These are phyloP conservation scores for Ophiothrix spiculata DNA, from an alignment of 35 echinoderm and acorn worm genomes.

Conservation along the genomic window DNA sequence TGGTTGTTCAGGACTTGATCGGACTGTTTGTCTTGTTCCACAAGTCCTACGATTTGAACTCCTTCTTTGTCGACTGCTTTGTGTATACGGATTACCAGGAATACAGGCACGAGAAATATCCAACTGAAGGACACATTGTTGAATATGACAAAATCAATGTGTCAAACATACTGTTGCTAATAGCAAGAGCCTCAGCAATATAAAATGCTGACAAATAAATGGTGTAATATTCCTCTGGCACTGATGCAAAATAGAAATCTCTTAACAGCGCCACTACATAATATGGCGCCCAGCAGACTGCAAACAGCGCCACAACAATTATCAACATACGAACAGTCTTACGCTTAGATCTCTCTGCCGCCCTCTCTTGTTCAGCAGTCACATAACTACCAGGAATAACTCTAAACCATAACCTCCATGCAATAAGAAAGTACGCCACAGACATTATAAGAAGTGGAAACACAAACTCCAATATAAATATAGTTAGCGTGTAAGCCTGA, in stretches of 20 bases:
- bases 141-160: conserved; percentile 75
- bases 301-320: conserved; percentile 78
- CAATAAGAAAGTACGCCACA: conserved; percentile 76
- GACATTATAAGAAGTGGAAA: conserved; percentile 64
- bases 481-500: conserved; percentile 59
- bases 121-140: conserved; percentile 78
- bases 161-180: conserved; percentile 82
- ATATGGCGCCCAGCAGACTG: conserved; percentile 85
- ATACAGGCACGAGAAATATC: neutral
- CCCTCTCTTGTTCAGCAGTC: conserved; percentile 71
- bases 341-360: conserved; percentile 66
- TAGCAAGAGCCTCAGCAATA: conserved; percentile 70
- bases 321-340: conserved; percentile 87
- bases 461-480: conserved; percentile 67
- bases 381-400: conserved; percentile 68
- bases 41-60: neutral
- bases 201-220: conserved; percentile 63
- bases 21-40: neutral
- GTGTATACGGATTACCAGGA: neutral
- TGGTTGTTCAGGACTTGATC: neutral
- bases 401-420: conserved; percentile 78
- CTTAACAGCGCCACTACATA: conserved; percentile 62
- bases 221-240: conserved; percentile 23
- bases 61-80: neutral
- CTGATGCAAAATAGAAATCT: conserved; percentile 62